phyloP scores from a whole-genome alignment of 2,113 vertebrate species.

The Coptodon bakossiorum region DNA sequence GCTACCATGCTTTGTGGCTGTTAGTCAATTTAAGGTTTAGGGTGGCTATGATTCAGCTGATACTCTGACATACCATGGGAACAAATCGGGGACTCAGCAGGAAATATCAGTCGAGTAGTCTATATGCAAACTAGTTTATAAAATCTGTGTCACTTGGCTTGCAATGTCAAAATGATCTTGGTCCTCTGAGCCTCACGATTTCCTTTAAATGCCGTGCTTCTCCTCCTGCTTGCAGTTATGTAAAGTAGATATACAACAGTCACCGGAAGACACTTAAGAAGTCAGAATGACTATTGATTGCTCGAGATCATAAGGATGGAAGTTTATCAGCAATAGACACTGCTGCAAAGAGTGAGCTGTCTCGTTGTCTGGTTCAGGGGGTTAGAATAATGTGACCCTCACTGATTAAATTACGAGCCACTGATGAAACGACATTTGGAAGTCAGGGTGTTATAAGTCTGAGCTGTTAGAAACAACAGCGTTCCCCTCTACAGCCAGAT shows the following conservation, averaged over 20 bases:
- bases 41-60: background rate
- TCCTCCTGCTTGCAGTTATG: background rate
- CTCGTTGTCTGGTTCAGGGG: background rate
- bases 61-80: background rate
- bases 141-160: background rate
- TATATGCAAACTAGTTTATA: background rate
- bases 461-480: background rate
- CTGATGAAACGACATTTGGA: background rate
- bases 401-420: background rate
- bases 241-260: background rate
- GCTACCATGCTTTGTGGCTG: background rate
- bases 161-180: background rate
- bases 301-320: background rate
- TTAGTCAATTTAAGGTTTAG: background rate
- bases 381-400: background rate
- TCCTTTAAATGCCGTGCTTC: background rate
- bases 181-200: background rate
- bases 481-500: accelerated
- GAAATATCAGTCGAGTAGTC: background rate
- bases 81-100: background rate
- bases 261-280: background rate
- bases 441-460: background rate
- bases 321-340: background rate
- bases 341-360: background rate
- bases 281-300: background rate